Evolutionary conservation across 2,113 vertebrate species (phyloP).

Genomic region (Geothlypis trichas): DNA sequence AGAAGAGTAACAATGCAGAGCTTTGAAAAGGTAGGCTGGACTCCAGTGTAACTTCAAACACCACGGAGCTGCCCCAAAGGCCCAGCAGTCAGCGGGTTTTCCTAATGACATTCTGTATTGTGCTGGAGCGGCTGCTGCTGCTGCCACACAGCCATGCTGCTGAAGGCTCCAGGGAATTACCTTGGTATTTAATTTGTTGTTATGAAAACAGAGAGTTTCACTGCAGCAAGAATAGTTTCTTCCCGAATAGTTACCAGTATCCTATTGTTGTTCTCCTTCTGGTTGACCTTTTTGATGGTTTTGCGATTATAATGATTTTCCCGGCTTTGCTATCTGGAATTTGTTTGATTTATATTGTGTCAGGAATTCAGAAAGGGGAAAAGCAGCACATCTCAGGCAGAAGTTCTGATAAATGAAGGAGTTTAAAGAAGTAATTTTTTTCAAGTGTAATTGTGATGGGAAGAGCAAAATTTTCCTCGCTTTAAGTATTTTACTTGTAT

Average conservation of each 20-base stretch:
- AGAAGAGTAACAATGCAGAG: background rate
- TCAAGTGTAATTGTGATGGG: background rate
- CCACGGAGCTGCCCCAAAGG: accelerated
- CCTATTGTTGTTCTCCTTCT: constrained; percentile 56
- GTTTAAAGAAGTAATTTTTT: background rate
- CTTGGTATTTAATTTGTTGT: constrained; percentile 51
- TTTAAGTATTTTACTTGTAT: background rate
- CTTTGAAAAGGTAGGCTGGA: background rate
- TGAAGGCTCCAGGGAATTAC: constrained; percentile 31
- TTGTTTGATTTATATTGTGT: constrained; percentile 35
- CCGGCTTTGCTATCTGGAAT: constrained; percentile 33
- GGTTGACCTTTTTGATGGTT: constrained; percentile 59
- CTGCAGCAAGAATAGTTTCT: constrained; percentile 54
- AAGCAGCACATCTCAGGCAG: background rate
- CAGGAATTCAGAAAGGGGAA: constrained; percentile 17
- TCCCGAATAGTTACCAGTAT: constrained; percentile 67
- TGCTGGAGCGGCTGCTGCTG: background rate
- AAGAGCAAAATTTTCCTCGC: background rate
- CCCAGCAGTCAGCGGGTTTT: background rate
- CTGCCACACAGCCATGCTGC: background rate
- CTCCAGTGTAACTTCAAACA: background rate
- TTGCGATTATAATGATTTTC: constrained; percentile 51
- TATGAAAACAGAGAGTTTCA: constrained; percentile 57
- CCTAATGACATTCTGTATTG: background rate
- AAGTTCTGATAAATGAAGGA: background rate